Evolutionary conservation across 2,888 invertebrate species (phyloP), one percentile per base, ranked within the genome.

Genomic region (Cephus nigrinus): DNA sequence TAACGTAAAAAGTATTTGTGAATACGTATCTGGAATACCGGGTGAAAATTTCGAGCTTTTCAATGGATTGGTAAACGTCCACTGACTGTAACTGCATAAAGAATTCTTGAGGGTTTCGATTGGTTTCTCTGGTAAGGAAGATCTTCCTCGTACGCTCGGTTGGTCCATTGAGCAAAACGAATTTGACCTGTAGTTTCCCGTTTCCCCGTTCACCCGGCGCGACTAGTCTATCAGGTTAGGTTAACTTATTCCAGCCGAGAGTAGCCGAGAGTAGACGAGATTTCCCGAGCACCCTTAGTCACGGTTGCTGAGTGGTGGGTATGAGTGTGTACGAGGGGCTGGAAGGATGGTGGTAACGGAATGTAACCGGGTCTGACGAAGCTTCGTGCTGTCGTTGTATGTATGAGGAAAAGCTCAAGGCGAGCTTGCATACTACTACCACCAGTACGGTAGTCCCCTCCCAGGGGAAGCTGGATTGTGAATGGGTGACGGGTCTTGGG

Each of bases 401-500:
- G 78, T 69, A 78, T 68, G 74, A 74, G 76, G 55, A 55, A 55
- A 55, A 78, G 76, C 69, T 73, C 74, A 76, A 76, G 76, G 35
- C 69, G 34, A 74, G 34, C 69, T 32, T 73, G 68, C 68, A 73
- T 73, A 32, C 40, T 73, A 73, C 40, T 12, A 76, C 75, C 78
- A 79, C 73, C 79, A 79, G 73, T 73, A 78, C 78, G 69, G 74
- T 72, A 75, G 74, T 79, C 77, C 81, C 75, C 78, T 73, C 75
- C 78, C 79, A 40, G 71, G 79, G 80, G 78, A 76, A 75, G 74
- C 78, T 74, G 73, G 78, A 72, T 80, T 80, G 82, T 82, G 82
- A 82, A 82, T 82, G 82, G 82, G 82, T 79, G 79, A 82, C 82
- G 75, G 80, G 77, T 78, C 79, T 79, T 77, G 79, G 80, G 68